Conservation (phyloP, 2,888 invertebrate species). For the Pyrrhia umbra region DNA sequence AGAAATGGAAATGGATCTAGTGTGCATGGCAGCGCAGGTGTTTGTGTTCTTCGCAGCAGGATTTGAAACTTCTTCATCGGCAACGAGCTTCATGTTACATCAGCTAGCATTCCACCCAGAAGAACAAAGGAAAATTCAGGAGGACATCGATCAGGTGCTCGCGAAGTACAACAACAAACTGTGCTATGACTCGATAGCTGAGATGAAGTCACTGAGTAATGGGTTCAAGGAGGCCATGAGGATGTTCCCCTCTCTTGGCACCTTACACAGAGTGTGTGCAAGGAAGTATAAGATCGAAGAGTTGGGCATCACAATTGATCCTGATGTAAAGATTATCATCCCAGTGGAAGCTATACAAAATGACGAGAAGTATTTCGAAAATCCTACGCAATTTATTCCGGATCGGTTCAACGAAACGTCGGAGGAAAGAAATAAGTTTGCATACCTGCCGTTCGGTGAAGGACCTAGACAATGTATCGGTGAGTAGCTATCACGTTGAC, state of each 20-base stretch:
- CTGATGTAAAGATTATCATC: constrained; percentile 75
- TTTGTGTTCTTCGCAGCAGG: constrained; percentile 81
- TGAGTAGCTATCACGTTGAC: constrained; percentile 55
- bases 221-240: constrained; percentile 76
- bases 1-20: constrained; percentile 70
- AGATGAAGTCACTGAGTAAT: constrained; percentile 73
- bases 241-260: constrained; percentile 73
- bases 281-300: constrained; percentile 68
- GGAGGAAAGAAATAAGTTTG: constrained; percentile 59
- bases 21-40: constrained; percentile 73
- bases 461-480: constrained; percentile 78
- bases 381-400: constrained; percentile 71
- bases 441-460: constrained; percentile 76
- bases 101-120: constrained; percentile 79
- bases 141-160: constrained; percentile 77
- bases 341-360: constrained; percentile 76
- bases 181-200: constrained; percentile 74
- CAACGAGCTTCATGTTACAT: constrained; percentile 78
- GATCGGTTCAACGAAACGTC: constrained; percentile 68
- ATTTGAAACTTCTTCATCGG: constrained; percentile 83
- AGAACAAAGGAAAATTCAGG: constrained; percentile 74
- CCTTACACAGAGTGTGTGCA: constrained; percentile 72
- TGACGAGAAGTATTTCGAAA: constrained; percentile 75
- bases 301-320: constrained; percentile 71
- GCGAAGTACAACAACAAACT: constrained; percentile 72